A percentile compares a stretch with the other conserved stretches of the same genome.
Conservation (phyloP, 2,888 invertebrate species). For the Apotomis turbidana region DNA sequence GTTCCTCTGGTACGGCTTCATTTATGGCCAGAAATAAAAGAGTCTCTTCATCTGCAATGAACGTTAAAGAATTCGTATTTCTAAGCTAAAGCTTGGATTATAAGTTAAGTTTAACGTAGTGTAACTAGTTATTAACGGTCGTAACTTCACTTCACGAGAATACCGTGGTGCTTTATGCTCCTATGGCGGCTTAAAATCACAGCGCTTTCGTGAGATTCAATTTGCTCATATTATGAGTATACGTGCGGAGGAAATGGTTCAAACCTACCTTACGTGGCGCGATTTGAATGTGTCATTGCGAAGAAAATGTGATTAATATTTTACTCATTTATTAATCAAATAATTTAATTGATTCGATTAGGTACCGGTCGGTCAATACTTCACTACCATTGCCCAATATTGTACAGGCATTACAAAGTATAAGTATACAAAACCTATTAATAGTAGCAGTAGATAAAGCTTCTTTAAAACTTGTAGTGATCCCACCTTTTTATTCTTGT, state of each 20-base stretch:
- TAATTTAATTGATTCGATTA: too few species aligned
- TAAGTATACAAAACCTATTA: too few species aligned
- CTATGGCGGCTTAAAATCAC: constrained; percentile 37
- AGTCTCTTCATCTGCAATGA: not conserved
- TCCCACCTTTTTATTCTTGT: too few species aligned
- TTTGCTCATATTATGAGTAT: constrained; percentile 37
- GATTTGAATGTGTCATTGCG: too few species aligned
- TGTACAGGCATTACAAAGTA: too few species aligned
- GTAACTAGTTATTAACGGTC: not conserved
- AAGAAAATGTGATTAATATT: too few species aligned
- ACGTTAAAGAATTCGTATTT: not conserved
- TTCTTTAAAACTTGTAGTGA: not conserved
- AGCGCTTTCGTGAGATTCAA: constrained; percentile 39
- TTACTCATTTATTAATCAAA: too few species aligned
- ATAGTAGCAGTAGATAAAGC: too few species aligned
- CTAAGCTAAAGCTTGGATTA: not conserved
- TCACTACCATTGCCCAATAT: too few species aligned
- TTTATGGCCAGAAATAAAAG: too few species aligned
- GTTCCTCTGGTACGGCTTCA: too few species aligned
- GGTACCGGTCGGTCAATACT: too few species aligned
- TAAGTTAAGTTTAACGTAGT: not conserved
- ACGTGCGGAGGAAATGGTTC: constrained; percentile 28
- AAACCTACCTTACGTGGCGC: constrained; percentile 1
- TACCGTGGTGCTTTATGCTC: constrained; percentile 19
- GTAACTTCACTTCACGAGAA: not conserved